Conservation (phyloP, 2,797 vertebrate species). For the Prionace glauca region DNA sequence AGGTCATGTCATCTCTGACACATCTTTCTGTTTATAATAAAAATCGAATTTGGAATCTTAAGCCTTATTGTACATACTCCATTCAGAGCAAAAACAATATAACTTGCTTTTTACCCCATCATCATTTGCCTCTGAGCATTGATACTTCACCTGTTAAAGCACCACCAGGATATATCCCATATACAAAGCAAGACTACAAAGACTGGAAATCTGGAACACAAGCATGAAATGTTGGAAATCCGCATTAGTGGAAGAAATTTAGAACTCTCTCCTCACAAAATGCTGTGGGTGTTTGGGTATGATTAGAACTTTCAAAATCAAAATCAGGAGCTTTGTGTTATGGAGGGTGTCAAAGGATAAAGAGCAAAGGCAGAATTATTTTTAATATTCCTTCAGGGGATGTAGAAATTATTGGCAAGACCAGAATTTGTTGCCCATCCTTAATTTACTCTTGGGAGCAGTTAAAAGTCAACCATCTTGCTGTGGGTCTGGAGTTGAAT, state of each 20-base stretch:
- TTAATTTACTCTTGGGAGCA: not conserved
- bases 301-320: not conserved
- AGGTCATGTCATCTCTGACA: not conserved
- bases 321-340: not conserved
- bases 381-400: not conserved
- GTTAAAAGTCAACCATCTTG: not conserved
- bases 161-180: not conserved
- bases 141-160: not conserved
- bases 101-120: not conserved
- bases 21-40: not conserved
- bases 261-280: not conserved
- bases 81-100: not conserved
- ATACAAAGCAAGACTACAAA: not conserved
- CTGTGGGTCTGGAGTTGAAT: not conserved
- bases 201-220: not conserved
- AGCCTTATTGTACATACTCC: not conserved
- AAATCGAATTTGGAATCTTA: not conserved
- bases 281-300: not conserved
- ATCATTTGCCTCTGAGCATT: not conserved
- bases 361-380: not conserved
- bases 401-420: not conserved
- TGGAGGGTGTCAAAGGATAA: not conserved
- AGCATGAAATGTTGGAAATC: not conserved
- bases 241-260: not conserved
- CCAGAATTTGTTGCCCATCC: not conserved